Conservation (phyloP, 2,888 invertebrate genomes). For the Abscondita cerata region DNA sequence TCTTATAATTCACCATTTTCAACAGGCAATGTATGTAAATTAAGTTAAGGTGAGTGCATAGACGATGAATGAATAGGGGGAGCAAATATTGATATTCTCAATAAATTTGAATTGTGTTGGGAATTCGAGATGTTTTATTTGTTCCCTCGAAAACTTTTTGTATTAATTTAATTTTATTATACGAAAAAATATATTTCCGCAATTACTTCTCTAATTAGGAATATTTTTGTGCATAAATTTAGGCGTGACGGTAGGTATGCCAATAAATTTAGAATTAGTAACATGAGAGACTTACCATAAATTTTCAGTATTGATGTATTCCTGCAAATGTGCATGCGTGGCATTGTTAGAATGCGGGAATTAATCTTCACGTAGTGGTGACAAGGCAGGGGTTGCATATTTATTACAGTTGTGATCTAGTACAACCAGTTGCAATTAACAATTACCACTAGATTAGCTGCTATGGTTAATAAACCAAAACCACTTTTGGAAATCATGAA, state of each 20-base stretch:
- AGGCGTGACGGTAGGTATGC: constrained; percentile 8
- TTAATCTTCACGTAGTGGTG: constrained; percentile 9
- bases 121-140: constrained; percentile 10
- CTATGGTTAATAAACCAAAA: too few species aligned
- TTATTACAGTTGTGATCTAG: constrained; percentile 10
- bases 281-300: constrained; percentile 5
- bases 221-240: neutral
- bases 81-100: constrained; percentile 11
- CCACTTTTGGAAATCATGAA: too few species aligned
- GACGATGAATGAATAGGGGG: constrained; percentile 6
- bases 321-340: constrained; percentile 11
- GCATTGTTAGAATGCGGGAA: constrained; percentile 8
- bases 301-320: constrained; percentile 8
- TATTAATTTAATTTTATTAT: neutral
- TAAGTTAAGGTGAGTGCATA: constrained; percentile 13
- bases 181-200: neutral
- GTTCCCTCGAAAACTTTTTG: neutral
- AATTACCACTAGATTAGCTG: too few species aligned
- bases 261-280: constrained; percentile 7
- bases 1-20: constrained; percentile 12
- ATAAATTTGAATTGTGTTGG: constrained; percentile 4
- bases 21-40: constrained; percentile 12
- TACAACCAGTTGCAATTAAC: too few species aligned
- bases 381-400: constrained; percentile 8
- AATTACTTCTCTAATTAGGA: neutral